Percentiles rank a stretch among this genome's conserved stretches.
Conservation (phyloP, 2,797 vertebrate genomes). For the Mus caroli region DNA sequence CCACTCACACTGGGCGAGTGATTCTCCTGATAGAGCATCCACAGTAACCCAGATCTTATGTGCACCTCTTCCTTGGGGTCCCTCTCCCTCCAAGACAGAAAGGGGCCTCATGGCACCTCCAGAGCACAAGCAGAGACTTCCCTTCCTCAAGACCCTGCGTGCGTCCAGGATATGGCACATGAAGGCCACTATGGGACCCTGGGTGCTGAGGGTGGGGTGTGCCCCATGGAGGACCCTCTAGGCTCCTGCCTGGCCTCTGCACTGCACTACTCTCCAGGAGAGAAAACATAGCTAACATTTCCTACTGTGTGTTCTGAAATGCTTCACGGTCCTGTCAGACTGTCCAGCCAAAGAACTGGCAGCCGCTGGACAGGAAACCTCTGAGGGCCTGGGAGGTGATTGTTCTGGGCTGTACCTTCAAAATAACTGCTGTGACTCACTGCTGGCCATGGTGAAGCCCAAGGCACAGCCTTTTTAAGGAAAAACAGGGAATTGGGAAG, state of each 20-base stretch:
- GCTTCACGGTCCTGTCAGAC: background rate
- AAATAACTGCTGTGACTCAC: conserved; percentile 7
- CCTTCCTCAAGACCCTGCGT: accelerated
- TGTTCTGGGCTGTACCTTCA: conserved; percentile 27
- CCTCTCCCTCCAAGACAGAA: too few species aligned
- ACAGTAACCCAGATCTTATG: background rate
- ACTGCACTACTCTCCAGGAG: background rate
- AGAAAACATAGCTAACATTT: background rate
- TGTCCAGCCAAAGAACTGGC: background rate
- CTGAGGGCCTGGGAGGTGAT: background rate
- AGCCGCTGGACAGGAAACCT: background rate
- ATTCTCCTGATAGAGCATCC: too few species aligned
- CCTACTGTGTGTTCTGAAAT: background rate
- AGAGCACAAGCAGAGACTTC: background rate
- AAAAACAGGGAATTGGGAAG: background rate
- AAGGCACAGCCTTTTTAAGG: conserved; percentile 37
- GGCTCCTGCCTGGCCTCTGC: background rate
- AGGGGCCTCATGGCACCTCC: background rate
- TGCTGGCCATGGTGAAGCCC: accelerated
- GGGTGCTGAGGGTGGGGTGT: accelerated
- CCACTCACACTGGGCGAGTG: accelerated
- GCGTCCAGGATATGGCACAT: background rate
- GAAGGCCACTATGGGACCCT: too few species aligned
- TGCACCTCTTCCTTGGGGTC: background rate
- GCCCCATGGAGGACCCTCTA: background rate